phyloP scores from a whole-genome alignment of 2,797 vertebrate species.

The Remorina albescens region DNA sequence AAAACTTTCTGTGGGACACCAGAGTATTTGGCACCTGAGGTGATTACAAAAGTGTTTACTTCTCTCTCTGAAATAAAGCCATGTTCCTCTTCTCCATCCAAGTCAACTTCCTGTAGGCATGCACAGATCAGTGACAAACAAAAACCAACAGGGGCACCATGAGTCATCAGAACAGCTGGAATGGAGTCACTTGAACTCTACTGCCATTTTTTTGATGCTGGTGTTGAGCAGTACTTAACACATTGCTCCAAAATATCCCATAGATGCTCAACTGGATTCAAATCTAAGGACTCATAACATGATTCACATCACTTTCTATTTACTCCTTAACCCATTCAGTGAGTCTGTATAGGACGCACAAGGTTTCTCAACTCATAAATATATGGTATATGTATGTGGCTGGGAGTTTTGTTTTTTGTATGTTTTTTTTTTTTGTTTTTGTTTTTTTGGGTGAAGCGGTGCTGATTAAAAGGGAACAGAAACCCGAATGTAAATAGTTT shows the following conservation, averaged over 20 bases:
- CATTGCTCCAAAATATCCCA: neutral
- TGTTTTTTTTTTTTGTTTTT: no score
- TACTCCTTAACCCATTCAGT: neutral
- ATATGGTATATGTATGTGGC: neutral
- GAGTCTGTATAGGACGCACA: neutral
- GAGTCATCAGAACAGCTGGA: neutral
- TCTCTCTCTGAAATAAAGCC: neutral
- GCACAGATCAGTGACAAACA: neutral
- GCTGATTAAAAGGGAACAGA: neutral
- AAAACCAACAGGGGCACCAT: no score
- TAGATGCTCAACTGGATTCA: neutral
- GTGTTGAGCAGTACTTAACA: neutral
- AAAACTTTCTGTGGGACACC: conserved; percentile 98
- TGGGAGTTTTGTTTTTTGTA: neutral
- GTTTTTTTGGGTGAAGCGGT: neutral
- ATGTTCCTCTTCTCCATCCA: neutral
- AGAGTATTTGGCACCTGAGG: conserved; percentile 98
- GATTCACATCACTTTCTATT: neutral
- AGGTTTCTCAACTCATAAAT: neutral
- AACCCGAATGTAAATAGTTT: conserved; percentile 1
- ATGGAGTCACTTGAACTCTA: neutral
- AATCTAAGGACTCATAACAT: neutral
- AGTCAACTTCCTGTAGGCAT: neutral
- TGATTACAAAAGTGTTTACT: conserved; percentile 56
- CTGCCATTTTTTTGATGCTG: neutral